Base-by-base conservation (phyloP, 1,140 invertebrate species). In the Protaetia brevitarsis region DNA sequence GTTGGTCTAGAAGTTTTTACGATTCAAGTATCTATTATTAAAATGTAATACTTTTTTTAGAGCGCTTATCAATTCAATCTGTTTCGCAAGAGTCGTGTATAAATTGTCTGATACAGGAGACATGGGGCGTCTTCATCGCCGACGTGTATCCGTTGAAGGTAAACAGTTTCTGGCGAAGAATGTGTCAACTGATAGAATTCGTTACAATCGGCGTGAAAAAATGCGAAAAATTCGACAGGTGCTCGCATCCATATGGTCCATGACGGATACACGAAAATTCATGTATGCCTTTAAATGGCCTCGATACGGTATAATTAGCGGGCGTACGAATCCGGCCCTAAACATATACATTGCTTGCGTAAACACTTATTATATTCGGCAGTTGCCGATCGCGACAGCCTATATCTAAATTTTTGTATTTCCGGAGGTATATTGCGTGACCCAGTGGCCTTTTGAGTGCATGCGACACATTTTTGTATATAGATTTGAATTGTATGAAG, bases 401-500 rank as follows among this genome's bases (percentile, higher is more conserved):
- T 51, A 51, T n/a, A n/a, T 51, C 16, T 51, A 51, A 51, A 51
- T 51, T 51, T 51, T 51, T 51, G 41, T 51, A 51, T 10, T 51
- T 51, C 41, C 41, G 41, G 41, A 51, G 41, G 41, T 51, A 23
- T 16, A 51, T 51, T 51, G 21, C 41, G 19, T 51, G 41, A 51
- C 41, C 41, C 26, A 51, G 19, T 51, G 19, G 41, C 19, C 41
- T 51, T 4, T 51, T 51, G 21, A 6, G 5, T 51, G 11, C 41
- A 51, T 51, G 16, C n/a, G 5, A n/a, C n/a, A n/a, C n/a, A n/a
- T n/a, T 6, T 37, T 37, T 51, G 41, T 51, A 19, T 51, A 19
- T 5, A 16, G 26, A 23, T 23, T 21, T 23, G 41, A 16, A 37
- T 37, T 37, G 16, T 16, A 37, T 5, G 34, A 37, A n/a, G n/a